Base-by-base conservation (phyloP, 2,888 invertebrate genomes). In the Eupithecia subumbrata region DNA sequence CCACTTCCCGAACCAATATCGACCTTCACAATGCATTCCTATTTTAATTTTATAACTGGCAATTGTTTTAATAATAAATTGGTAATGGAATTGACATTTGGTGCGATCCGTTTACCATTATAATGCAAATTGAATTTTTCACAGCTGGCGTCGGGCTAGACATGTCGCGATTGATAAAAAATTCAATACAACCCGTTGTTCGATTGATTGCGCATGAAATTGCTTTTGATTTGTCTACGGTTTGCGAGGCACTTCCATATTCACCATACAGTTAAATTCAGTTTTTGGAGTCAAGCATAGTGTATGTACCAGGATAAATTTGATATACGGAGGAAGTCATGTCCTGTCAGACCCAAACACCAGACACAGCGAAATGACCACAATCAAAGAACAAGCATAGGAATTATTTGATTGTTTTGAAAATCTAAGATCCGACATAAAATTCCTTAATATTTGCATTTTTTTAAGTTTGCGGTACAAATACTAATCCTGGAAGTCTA, bases 1-100 rank as follows among this genome's bases (percentile, higher is more conserved):
- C 86, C 90, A 88, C 84, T 85, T 84, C 88, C 89, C 86, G 88
- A 88, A 80, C 89, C 92, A 90, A 92, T 90, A 93, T 92, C 91
- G 91, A 91, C 89, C 88, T 91, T 91, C 87, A 89, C 87, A 67
- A n/a, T 67, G 66, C 66, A 84, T 88, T 87, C 87, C 84, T 83
- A 87, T 89, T 91, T 90, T 85, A 87, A 90, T 90, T 86, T 84
- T 84, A 88, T 88, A 87, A 90, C 87, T 84, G 84, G 86, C 88
- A 90, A 91, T 90, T 87, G 86, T 88, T 86, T 82, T 82, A 74
- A 80, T 84, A 83, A 80, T 84, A 83, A 84, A 87, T 85, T 84
- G 79, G 80, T 82, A 81, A 84, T 83, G 81, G 84, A 84, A 85
- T 82, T 77, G 77, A 69, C 80, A 81, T 86, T 85, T 75, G 56